phyloP scores from a whole-genome alignment of 2,888 invertebrate species.

The Orthosia cruda region DNA sequence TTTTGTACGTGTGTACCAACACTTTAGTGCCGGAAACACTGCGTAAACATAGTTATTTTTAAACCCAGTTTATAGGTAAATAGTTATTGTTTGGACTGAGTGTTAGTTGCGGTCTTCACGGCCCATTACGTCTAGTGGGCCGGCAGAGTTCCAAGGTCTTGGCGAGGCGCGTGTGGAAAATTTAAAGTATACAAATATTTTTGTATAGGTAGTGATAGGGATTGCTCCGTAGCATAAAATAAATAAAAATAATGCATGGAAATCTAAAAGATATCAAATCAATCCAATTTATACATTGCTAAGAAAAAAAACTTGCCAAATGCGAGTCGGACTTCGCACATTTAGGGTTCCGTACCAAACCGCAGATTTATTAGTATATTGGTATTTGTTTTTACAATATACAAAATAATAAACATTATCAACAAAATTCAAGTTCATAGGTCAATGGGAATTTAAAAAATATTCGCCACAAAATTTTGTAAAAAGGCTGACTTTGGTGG shows the following conservation, averaged over 20 bases:
- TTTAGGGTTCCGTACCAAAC: too few species aligned
- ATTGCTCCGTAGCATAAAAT: neutral
- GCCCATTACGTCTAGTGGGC: constrained; percentile 13
- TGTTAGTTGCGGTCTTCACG: constrained; percentile 51
- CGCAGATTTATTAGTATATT: too few species aligned
- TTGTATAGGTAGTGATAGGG: too few species aligned
- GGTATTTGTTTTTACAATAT: too few species aligned
- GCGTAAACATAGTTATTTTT: constrained; percentile 62
- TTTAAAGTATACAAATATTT: neutral
- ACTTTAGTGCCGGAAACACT: constrained; percentile 52
- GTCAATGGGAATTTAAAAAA: too few species aligned
- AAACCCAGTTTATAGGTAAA: constrained; percentile 65
- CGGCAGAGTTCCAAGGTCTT: constrained; percentile 33
- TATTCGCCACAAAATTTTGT: too few species aligned
- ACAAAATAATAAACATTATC: too few species aligned
- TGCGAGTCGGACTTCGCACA: too few species aligned
- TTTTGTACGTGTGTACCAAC: constrained; percentile 5
- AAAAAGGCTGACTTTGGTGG: too few species aligned
- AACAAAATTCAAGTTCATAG: too few species aligned
- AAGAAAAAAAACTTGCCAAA: too few species aligned
- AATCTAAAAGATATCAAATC: neutral
- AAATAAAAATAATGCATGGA: neutral
- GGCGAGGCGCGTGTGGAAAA: neutral
- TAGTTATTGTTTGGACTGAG: constrained; percentile 58
- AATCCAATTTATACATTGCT: neutral